Evolutionary conservation across 2,797 vertebrate species (phyloP).

Genomic region (Lacerta bilineata): DNA sequence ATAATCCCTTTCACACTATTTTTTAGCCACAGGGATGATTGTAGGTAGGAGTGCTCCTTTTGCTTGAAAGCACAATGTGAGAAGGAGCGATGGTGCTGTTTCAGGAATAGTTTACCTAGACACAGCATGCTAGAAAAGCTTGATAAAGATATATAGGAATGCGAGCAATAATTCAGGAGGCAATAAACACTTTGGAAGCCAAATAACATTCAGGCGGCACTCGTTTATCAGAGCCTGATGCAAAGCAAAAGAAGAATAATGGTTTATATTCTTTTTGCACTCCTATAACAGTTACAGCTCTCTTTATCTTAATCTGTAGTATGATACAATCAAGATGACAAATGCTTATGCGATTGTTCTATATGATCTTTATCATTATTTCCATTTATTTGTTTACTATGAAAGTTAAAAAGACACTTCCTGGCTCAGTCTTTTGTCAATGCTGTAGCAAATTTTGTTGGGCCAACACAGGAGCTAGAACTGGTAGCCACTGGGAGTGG

Average conservation of each 20-base stretch:
- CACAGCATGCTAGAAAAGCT: neutral
- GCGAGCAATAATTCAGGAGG: neutral
- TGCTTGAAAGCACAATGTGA: neutral
- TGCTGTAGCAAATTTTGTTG: neutral
- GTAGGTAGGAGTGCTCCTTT: neutral
- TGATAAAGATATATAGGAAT: conserved; percentile 13
- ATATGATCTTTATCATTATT: conserved; percentile 3
- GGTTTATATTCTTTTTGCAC: neutral
- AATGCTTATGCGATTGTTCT: neutral
- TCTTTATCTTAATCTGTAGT: neutral
- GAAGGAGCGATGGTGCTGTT: neutral
- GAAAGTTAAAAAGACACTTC: conserved; percentile 13
- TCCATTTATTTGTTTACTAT: conserved; percentile 20
- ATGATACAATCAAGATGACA: neutral
- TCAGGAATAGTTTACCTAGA: neutral
- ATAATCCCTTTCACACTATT: neutral
- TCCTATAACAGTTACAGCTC: neutral
- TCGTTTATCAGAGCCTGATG: conserved; percentile 10
- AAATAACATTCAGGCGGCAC: neutral
- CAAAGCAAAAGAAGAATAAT: conserved; percentile 2
- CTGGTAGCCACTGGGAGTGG: too few relatives aligned
- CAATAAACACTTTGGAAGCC: conserved; percentile 17
- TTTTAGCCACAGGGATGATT: neutral
- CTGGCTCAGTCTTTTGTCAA: neutral
- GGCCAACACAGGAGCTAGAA: neutral